Evolutionary conservation across 2,113 vertebrate species (phyloP).

Genomic region (Entomyzon cyanotis): DNA sequence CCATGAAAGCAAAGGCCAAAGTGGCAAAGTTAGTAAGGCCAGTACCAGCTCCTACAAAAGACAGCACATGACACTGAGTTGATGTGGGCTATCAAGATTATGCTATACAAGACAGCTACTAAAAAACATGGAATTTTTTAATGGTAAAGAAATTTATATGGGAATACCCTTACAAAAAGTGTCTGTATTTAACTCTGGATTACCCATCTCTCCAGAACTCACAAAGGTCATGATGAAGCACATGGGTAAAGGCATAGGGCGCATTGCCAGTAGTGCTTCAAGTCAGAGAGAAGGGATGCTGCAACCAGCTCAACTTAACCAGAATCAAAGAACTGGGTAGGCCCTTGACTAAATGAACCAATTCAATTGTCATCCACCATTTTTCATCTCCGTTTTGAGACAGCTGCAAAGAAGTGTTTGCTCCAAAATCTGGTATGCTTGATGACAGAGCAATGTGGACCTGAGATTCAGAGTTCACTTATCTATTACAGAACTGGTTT

Average conservation of each 20-base stretch:
- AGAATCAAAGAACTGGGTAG: not conserved
- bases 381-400: not conserved
- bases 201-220: not conserved
- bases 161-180: not conserved
- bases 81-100: not conserved
- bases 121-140: not conserved
- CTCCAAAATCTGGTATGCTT: not conserved
- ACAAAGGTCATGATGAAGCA: not conserved
- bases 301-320: not conserved
- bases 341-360: not conserved
- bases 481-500: not conserved
- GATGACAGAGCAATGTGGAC: not conserved
- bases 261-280: not conserved
- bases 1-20: not conserved
- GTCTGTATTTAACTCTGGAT: not conserved
- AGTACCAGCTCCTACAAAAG: not conserved
- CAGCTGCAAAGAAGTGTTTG: not conserved
- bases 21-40: not conserved
- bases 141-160: not conserved
- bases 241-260: accelerated
- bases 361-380: not conserved
- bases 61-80: not conserved
- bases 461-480: not conserved
- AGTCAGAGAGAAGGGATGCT: not conserved
- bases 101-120: not conserved